A percentile compares a stretch with the other conserved stretches of the same genome.
phyloP scores from a whole-genome alignment of 2,113 vertebrate genomes.

The Labeo rohita region DNA sequence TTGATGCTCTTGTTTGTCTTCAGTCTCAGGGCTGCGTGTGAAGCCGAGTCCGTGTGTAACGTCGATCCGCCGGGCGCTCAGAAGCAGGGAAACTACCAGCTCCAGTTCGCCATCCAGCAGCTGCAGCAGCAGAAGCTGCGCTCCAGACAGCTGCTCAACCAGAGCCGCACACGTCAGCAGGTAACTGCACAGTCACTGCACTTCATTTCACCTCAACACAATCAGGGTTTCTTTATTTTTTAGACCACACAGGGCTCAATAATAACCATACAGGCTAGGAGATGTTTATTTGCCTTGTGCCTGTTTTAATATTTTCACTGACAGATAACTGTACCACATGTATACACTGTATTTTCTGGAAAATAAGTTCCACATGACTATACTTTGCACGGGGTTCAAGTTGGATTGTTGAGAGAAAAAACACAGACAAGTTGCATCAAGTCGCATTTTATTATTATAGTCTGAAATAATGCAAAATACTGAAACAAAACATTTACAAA shows the following conservation, averaged over 20 bases:
- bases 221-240: not conserved
- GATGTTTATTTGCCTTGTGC: not conserved
- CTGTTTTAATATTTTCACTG: not conserved
- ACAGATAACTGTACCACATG: not conserved
- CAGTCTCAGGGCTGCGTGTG: constrained; percentile 70
- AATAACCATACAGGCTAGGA: not conserved
- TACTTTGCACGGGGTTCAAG: not conserved
- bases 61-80: constrained; percentile 71
- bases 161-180: constrained; percentile 81
- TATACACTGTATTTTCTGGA: not conserved
- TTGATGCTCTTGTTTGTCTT: constrained; percentile 11
- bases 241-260: not conserved
- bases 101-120: constrained; percentile 87
- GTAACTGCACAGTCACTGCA: constrained; percentile 64
- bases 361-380: not conserved
- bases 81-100: constrained; percentile 78
- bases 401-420: not conserved
- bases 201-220: not conserved
- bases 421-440: not conserved
- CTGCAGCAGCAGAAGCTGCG: constrained; percentile 88
- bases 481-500: not conserved
- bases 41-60: constrained; percentile 70
- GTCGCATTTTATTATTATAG: not conserved
- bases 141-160: constrained; percentile 81
- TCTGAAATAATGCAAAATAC: not conserved